Evolutionary conservation across 2,888 invertebrate species (phyloP).

Genomic region (Eumacrocentrus americanus): DNA sequence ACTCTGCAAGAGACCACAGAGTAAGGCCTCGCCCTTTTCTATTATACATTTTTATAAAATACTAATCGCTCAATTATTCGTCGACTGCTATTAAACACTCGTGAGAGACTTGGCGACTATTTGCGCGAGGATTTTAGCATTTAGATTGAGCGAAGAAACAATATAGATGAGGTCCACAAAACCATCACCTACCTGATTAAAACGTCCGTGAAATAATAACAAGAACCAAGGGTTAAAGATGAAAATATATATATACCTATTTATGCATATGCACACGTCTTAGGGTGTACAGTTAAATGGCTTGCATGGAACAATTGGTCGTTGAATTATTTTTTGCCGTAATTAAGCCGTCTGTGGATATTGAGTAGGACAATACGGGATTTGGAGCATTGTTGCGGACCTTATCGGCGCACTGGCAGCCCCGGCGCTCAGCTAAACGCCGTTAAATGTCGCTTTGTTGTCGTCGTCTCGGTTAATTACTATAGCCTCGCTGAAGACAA

Average conservation of each 20-base stretch:
- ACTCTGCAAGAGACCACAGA: background rate
- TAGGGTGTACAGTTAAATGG: slow-evolving; percentile 42
- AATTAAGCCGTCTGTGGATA: slow-evolving; percentile 53
- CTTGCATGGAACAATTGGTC: slow-evolving; percentile 47
- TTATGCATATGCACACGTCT: slow-evolving; percentile 13
- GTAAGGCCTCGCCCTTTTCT: slow-evolving; percentile 10
- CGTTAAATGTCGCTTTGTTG: slow-evolving; percentile 56
- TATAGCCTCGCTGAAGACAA: slow-evolving; percentile 35
- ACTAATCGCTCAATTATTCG: slow-evolving; percentile 21
- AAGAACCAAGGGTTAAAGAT: no score
- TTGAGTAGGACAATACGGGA: slow-evolving; percentile 53
- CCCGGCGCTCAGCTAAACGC: slow-evolving; percentile 43
- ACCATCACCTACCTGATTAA: no score
- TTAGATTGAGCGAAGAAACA: slow-evolving; percentile 10
- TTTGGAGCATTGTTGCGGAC: slow-evolving; percentile 54
- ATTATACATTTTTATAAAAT: slow-evolving; percentile 19
- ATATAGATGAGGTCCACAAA: no score
- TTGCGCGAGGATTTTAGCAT: slow-evolving; percentile 13
- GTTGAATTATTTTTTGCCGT: slow-evolving; percentile 47
- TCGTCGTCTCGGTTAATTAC: slow-evolving; percentile 54
- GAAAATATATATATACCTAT: no score
- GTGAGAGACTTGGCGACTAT: background rate
- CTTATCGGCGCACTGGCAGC: slow-evolving; percentile 49
- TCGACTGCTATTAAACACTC: slow-evolving; percentile 8
- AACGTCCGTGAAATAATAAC: no score